Evolutionary conservation across 2,888 invertebrate species (phyloP).

Genomic region (Orgyia antiqua): DNA sequence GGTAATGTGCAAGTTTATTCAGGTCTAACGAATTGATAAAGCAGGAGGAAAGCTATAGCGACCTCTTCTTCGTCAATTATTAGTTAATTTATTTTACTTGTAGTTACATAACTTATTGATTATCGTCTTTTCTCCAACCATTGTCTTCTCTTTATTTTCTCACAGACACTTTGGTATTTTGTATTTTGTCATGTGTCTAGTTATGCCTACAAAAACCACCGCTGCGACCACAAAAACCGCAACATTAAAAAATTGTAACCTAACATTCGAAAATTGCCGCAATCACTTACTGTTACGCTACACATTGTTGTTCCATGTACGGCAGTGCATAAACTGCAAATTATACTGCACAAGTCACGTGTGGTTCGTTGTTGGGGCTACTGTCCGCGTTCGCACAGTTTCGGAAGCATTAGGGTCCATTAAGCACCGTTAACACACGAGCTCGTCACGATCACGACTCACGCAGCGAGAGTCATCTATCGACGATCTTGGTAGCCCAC

Average conservation of each 20-base stretch:
- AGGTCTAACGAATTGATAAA: no score
- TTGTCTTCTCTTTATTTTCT: no score
- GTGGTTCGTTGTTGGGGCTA: constrained; percentile 60
- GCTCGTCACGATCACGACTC: constrained; percentile 72
- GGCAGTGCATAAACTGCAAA: constrained; percentile 57
- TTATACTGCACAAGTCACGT: constrained; percentile 65
- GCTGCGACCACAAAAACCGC: constrained; percentile 20
- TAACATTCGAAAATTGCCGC: constrained; percentile 42
- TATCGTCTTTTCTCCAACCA: no score
- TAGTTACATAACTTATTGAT: no score
- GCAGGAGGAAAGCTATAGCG: no score
- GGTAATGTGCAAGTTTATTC: no score
- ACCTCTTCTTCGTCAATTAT: no score
- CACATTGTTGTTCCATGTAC: no score
- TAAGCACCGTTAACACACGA: constrained; percentile 76
- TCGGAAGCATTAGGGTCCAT: constrained; percentile 77
- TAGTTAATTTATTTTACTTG: no score
- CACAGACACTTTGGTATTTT: no score
- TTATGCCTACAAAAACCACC: no score
- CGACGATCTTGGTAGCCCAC: constrained; percentile 65
- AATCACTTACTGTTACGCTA: constrained; percentile 55
- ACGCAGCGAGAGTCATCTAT: constrained; percentile 66
- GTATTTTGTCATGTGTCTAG: no score
- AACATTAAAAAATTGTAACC: constrained; percentile 1
- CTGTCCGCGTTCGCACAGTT: constrained; percentile 77